phyloP scores from a whole-genome alignment of 2,888 invertebrate species.

The Cantharis rufa region DNA sequence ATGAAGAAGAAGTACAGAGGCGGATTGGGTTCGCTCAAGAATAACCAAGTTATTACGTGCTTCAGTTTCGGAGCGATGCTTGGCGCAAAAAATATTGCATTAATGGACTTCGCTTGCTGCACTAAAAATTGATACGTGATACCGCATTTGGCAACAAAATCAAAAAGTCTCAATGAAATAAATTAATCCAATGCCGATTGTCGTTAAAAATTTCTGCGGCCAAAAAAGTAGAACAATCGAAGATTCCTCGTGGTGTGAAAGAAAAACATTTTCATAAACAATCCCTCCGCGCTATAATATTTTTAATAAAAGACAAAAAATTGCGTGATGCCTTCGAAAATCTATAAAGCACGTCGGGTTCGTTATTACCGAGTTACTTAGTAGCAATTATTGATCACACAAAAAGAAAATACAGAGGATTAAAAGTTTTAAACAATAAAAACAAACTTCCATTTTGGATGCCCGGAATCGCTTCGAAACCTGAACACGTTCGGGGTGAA shows the following conservation, averaged over 20 bases:
- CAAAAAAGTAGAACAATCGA: neutral
- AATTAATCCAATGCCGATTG: conserved; percentile 19
- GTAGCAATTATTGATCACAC: conserved; percentile 16
- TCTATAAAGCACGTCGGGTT: neutral
- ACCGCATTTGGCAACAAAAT: conserved; percentile 41
- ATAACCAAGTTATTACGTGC: conserved; percentile 40
- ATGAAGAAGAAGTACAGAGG: conserved; percentile 32
- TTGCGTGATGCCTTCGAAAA: neutral
- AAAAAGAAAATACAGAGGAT: conserved; percentile 13
- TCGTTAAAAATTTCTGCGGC: neutral
- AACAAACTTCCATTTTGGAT: conserved; percentile 30
- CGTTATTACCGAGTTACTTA: conserved; percentile 4
- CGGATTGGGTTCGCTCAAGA: conserved; percentile 27
- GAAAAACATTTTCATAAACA: neutral
- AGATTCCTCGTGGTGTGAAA: neutral
- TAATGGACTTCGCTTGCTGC: conserved; percentile 38
- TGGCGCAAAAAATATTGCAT: conserved; percentile 45
- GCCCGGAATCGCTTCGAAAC: conserved; percentile 32
- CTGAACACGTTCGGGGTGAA: conserved; percentile 39
- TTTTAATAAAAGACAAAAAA: neutral
- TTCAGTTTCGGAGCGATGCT: conserved; percentile 44
- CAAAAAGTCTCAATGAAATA: conserved; percentile 35
- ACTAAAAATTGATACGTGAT: conserved; percentile 42
- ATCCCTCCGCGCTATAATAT: neutral
- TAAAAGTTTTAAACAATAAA: conserved; percentile 18